A percentile compares a stretch with the other conserved stretches of the same genome.
These are phyloP conservation scores for Gerris buenoi DNA, from an alignment of 1,140 invertebrate genomes.

Conservation along the genomic window DNA sequence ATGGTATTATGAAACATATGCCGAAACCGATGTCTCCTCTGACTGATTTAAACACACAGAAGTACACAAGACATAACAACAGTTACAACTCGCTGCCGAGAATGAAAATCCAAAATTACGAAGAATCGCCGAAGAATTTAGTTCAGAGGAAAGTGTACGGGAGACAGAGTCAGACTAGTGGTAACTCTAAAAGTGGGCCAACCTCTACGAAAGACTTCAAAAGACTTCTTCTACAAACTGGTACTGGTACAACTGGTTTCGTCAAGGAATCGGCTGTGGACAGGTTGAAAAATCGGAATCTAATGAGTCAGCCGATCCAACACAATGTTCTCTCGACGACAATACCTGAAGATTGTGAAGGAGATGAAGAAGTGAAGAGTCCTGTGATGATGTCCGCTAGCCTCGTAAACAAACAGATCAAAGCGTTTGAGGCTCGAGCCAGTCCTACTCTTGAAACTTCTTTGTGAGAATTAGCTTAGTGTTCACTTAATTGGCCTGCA, in stretches of 20 bases:
- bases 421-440: constrained; percentile 13
- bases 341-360: constrained; percentile 64
- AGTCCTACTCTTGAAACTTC: constrained; percentile 19
- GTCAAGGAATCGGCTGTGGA: constrained; percentile 63
- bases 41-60: constrained; percentile 6
- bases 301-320: constrained; percentile 33
- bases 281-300: constrained; percentile 47
- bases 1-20: constrained; percentile 3
- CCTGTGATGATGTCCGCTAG: constrained; percentile 8
- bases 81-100: constrained; percentile 12
- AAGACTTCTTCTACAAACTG: constrained; percentile 47
- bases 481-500: no score
- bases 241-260: constrained; percentile 13
- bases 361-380: constrained; percentile 38
- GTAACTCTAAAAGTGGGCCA: neutral
- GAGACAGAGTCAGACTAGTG: neutral
- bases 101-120: constrained; percentile 12
- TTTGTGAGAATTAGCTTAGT: constrained; percentile 14
- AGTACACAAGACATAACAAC: constrained; percentile 5
- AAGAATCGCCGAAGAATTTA: constrained; percentile 14
- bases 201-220: constrained; percentile 51
- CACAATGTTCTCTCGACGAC: constrained; percentile 64
- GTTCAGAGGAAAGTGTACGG: constrained; percentile 11
- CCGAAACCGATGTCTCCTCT: constrained; percentile 15
- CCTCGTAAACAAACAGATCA: constrained; percentile 18